Conservation (phyloP, 2,888 invertebrate species). For the Pollenia amentaria region DNA sequence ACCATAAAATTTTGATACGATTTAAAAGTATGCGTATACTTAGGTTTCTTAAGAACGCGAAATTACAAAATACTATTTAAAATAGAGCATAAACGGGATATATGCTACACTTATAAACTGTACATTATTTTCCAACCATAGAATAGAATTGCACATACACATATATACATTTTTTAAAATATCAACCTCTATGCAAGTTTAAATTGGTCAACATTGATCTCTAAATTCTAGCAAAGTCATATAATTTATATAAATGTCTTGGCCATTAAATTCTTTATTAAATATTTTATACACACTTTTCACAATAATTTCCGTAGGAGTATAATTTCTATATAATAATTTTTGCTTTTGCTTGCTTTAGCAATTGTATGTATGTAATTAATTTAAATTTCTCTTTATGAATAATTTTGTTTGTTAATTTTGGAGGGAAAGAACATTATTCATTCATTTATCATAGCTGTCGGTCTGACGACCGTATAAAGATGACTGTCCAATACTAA, state of each 20-base stretch:
- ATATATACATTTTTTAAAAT: neutral
- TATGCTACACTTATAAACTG: no score
- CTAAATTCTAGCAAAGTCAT: constrained; percentile 41
- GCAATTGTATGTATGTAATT: constrained; percentile 30
- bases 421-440: constrained; percentile 33
- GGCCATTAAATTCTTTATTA: constrained; percentile 43
- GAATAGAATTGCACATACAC: no score
- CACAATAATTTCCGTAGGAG: constrained; percentile 34
- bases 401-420: constrained; percentile 29
- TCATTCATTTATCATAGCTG: constrained; percentile 41
- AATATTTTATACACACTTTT: constrained; percentile 18
- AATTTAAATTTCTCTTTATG: constrained; percentile 17
- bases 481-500: constrained; percentile 14
- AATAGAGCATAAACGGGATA: no score
- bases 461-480: neutral
- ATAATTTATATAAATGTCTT: constrained; percentile 58
- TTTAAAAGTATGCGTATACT: no score
- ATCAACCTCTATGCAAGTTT: constrained; percentile 65
- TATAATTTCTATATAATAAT: neutral
- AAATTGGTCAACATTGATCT: constrained; percentile 68
- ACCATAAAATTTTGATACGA: no score
- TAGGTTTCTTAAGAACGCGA: no score
- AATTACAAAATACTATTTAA: no score
- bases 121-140: no score
- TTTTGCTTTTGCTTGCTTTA: constrained; percentile 6